A percentile compares a stretch with the other conserved stretches of the same genome.
Evolutionary conservation across 2,888 invertebrate genomes (phyloP).

Genomic region (Nephrotoma appendiculata): DNA sequence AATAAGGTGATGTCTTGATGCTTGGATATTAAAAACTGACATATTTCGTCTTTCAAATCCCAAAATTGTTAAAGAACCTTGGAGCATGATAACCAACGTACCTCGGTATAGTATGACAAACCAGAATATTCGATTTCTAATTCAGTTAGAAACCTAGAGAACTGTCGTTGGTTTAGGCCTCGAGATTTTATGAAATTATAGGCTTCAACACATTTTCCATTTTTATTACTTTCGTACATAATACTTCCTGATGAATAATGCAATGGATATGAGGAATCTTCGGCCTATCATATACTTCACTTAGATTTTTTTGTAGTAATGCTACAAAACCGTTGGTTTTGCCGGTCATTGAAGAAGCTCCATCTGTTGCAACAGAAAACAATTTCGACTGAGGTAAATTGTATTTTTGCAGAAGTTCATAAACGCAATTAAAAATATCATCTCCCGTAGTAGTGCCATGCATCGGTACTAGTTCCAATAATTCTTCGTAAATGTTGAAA

Average conservation of each 20-base stretch:
- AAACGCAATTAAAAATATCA: too few relatives aligned
- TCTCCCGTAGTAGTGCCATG: constrained; percentile 14
- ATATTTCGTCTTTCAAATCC: constrained; percentile 7
- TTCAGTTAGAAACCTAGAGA: constrained; percentile 11
- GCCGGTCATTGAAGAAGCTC: constrained; percentile 16
- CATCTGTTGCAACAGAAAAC: constrained; percentile 17
- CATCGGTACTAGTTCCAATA: constrained; percentile 13
- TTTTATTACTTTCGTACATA: constrained; percentile 3
- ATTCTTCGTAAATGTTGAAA: constrained; percentile 13
- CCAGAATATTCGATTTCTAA: constrained; percentile 16
- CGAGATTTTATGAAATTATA: too few relatives aligned
- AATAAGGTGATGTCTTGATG: too few relatives aligned
- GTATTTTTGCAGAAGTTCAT: too few relatives aligned
- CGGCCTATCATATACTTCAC: background rate
- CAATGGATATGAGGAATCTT: constrained; percentile 12
- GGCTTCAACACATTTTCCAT: too few relatives aligned
- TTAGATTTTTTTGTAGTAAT: constrained; percentile 8
- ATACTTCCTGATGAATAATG: constrained; percentile 2
- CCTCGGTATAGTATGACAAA: constrained; percentile 15
- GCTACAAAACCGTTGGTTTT: constrained; percentile 14
- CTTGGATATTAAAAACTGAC: too few relatives aligned
- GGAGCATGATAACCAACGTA: constrained; percentile 15
- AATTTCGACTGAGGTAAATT: constrained; percentile 11
- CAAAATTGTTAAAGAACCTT: constrained; percentile 16
- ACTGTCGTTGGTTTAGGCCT: too few relatives aligned